Percentiles rank a stretch among this genome's conserved stretches.
Evolutionary conservation across 1,140 invertebrate species (phyloP).

Genomic region (Patella vulgata): DNA sequence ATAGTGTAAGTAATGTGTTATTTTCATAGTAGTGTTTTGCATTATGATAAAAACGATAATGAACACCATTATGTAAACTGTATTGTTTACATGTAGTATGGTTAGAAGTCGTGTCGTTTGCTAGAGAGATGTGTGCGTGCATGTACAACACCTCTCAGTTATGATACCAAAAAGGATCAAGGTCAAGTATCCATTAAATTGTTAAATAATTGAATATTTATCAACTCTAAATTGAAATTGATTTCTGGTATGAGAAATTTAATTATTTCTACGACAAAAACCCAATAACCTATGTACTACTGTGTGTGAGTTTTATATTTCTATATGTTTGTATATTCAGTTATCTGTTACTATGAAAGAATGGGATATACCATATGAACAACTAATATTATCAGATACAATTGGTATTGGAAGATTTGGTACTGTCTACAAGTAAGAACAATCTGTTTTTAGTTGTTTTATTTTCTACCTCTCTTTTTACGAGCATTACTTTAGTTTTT

Average conservation of each 20-base stretch:
- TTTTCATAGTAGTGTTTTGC: not conserved
- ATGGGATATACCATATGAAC: conserved; percentile 98
- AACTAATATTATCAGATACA: conserved; percentile 85
- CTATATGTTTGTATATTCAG: too few species aligned
- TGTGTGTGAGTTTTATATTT: too few species aligned
- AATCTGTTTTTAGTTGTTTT: not conserved
- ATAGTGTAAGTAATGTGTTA: conserved; percentile 79
- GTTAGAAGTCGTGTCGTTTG: not conserved
- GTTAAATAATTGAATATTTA: too few species aligned
- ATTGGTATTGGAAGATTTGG: conserved; percentile 94
- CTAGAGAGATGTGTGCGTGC: not conserved
- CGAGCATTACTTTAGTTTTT: too few species aligned
- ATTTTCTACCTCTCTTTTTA: not conserved
- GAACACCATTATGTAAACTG: not conserved
- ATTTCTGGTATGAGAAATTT: too few species aligned
- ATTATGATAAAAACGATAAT: not conserved
- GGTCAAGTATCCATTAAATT: too few species aligned
- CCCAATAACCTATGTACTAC: too few species aligned
- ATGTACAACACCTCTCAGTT: too few species aligned
- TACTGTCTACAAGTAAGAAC: conserved; percentile 79
- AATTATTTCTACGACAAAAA: too few species aligned
- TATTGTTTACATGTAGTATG: not conserved
- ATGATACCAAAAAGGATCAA: too few species aligned
- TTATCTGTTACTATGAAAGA: conserved; percentile 84
- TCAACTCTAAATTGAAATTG: too few species aligned